phyloP scores from a whole-genome alignment of 2,113 vertebrate genomes.

The Catharus minimus region DNA sequence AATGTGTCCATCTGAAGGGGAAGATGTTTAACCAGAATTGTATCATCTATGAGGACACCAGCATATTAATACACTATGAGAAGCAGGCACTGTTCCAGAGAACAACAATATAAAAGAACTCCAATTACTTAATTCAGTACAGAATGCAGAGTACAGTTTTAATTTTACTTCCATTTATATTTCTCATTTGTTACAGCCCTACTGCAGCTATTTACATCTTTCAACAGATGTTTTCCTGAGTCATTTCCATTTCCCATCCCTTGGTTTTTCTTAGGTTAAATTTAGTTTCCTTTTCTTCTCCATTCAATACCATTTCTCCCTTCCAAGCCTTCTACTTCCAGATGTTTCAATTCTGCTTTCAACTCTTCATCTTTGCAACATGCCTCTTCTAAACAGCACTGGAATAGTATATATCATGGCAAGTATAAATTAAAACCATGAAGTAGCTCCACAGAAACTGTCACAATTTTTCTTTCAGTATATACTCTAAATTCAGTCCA shows the following conservation, averaged over 20 bases:
- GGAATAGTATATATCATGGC: neutral
- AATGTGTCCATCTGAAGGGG: constrained; percentile 94
- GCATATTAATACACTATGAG: constrained; percentile 19
- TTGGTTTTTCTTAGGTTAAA: neutral
- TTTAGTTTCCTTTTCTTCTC: constrained; percentile 5
- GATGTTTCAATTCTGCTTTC: constrained; percentile 1
- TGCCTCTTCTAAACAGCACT: neutral
- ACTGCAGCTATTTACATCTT: neutral
- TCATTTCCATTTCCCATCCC: neutral
- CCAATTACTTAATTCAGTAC: neutral
- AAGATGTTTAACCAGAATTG: constrained; percentile 71
- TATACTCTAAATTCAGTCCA: neutral
- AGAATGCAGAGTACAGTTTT: neutral
- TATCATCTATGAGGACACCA: constrained; percentile 53
- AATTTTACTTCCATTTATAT: neutral
- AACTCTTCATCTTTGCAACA: neutral
- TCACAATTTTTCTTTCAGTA: neutral
- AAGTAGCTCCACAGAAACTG: neutral
- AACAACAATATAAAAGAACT: neutral
- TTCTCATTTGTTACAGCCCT: neutral
- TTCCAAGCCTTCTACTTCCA: neutral
- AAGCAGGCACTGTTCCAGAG: neutral
- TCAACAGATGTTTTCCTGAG: neutral
- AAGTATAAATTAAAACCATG: neutral
- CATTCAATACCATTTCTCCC: neutral